Evolutionary conservation across 2,888 invertebrate genomes (phyloP).

Genomic region (Melinaea menophilus): DNA sequence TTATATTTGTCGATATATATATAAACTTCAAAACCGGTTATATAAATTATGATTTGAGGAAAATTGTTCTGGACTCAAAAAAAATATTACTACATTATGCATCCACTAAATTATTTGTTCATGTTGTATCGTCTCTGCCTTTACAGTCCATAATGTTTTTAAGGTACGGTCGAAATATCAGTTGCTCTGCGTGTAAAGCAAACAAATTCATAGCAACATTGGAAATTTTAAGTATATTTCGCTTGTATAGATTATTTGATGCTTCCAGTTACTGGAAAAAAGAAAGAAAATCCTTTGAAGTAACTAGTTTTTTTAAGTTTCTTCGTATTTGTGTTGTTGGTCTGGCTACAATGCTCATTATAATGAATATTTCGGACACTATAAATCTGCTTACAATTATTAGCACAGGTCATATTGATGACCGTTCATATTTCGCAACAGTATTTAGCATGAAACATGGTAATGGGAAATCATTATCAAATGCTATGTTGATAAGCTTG

Average conservation of each 20-base stretch:
- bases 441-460: constrained; percentile 23
- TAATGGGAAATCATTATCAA: constrained; percentile 13
- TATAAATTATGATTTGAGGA: constrained; percentile 20
- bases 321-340: constrained; percentile 28
- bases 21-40: constrained; percentile 26
- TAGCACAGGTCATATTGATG: constrained; percentile 13
- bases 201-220: constrained; percentile 28
- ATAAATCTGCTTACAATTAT: constrained; percentile 24
- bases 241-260: constrained; percentile 26
- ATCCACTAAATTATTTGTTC: constrained; percentile 26
- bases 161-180: constrained; percentile 27
- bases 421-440: constrained; percentile 18
- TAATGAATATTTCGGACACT: constrained; percentile 24
- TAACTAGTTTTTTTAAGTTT: constrained; percentile 24
- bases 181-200: constrained; percentile 25
- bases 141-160: constrained; percentile 26
- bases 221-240: constrained; percentile 23
- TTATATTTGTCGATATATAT: constrained; percentile 24
- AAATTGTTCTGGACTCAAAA: constrained; percentile 26
- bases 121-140: constrained; percentile 26
- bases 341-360: constrained; percentile 23
- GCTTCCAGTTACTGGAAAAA: constrained; percentile 26
- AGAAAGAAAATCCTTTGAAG: constrained; percentile 17
- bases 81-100: constrained; percentile 25
- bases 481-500: constrained; percentile 20